Evolutionary conservation across 2,113 vertebrate species (phyloP).

Genomic region (Xiphophorus couchianus): DNA sequence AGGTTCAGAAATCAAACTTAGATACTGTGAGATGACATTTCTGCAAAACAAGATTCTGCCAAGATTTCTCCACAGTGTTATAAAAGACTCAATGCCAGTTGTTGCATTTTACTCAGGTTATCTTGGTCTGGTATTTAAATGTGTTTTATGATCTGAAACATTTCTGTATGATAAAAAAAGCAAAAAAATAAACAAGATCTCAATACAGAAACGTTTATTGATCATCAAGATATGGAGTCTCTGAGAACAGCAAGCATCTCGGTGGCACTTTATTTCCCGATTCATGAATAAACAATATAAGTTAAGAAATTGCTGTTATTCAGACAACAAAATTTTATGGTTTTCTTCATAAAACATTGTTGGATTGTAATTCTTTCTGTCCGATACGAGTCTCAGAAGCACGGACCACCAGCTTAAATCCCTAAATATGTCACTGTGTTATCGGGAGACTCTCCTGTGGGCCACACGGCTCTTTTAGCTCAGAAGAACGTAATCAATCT

Average conservation of each 20-base stretch:
- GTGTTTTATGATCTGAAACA: too few species aligned
- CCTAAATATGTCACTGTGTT: constrained; percentile 35
- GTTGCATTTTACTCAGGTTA: too few species aligned
- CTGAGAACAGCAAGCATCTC: neutral
- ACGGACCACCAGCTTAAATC: constrained; percentile 28
- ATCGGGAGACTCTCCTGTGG: constrained; percentile 31
- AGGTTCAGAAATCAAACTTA: too few species aligned
- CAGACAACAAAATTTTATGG: neutral
- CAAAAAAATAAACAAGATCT: too few species aligned
- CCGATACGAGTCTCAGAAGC: constrained; percentile 29
- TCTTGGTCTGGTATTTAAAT: too few species aligned
- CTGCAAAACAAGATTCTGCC: too few species aligned
- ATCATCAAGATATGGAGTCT: too few species aligned
- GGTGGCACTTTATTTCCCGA: neutral
- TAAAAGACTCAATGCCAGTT: too few species aligned
- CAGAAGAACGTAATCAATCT: constrained; percentile 33
- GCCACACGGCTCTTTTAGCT: constrained; percentile 39
- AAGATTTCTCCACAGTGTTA: too few species aligned
- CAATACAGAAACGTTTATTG: too few species aligned
- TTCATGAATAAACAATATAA: neutral
- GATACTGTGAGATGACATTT: too few species aligned
- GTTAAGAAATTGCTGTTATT: neutral
- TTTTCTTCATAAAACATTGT: neutral
- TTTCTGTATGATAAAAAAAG: too few species aligned
- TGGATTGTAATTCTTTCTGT: neutral